phyloP scores from a whole-genome alignment of 2,113 vertebrate genomes.

The Motacilla alba region DNA sequence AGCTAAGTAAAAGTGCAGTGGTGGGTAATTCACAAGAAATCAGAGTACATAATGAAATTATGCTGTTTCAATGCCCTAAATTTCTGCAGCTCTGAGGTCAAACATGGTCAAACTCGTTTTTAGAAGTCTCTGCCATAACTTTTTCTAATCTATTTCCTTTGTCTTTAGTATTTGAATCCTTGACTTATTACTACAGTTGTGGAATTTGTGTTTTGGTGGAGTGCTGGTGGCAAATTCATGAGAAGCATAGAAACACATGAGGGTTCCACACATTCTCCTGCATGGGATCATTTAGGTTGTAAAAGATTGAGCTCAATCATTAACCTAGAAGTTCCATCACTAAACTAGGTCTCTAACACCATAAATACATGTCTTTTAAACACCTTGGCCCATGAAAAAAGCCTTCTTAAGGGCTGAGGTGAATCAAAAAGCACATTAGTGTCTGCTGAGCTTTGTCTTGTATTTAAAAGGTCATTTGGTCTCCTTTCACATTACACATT shows the following conservation, averaged over 20 bases:
- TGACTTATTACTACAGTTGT: background rate
- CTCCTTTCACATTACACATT: background rate
- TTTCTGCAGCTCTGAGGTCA: background rate
- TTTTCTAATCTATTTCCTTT: background rate
- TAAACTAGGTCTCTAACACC: background rate
- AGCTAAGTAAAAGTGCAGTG: background rate
- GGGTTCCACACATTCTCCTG: background rate
- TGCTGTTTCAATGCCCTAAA: background rate
- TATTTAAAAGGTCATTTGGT: background rate
- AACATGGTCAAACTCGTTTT: accelerated
- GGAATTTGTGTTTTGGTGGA: background rate
- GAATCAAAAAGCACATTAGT: background rate
- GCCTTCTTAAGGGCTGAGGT: background rate
- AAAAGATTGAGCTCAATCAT: background rate
- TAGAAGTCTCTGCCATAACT: background rate
- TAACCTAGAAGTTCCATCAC: background rate
- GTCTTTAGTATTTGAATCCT: background rate
- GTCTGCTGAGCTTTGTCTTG: background rate
- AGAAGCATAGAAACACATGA: accelerated
- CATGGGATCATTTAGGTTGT: background rate
- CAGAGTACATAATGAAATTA: background rate
- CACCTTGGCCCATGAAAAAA: background rate
- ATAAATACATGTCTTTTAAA: background rate
- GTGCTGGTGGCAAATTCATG: background rate
- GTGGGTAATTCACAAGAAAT: background rate